Percentiles rank a stretch among this genome's conserved stretches.
Evolutionary conservation across 2,888 invertebrate species (phyloP).

Genomic region (Tanytarsus gracilentus): DNA sequence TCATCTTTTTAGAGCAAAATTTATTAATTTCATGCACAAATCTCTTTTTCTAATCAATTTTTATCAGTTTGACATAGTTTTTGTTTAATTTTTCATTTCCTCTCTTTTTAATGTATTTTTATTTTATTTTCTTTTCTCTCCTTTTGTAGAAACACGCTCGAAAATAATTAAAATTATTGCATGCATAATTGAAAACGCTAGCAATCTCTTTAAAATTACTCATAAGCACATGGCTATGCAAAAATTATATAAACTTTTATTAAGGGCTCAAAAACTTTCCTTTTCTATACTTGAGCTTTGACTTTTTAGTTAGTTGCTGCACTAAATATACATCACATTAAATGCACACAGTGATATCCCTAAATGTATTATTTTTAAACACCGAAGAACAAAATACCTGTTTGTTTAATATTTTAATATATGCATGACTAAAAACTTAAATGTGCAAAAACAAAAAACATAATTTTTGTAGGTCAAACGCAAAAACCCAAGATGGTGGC

Average conservation of each 20-base stretch:
- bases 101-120: neutral
- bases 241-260: neutral
- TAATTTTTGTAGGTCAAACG: constrained; percentile 34
- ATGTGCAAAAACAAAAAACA: neutral
- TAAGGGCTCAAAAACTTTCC: neutral
- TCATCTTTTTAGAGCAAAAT: neutral
- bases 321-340: neutral
- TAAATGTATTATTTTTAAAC: neutral
- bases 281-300: neutral
- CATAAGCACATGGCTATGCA: neutral
- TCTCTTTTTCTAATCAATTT: constrained; percentile 8
- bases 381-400: neutral
- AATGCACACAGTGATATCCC: neutral
- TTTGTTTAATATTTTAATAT: neutral
- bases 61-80: no score
- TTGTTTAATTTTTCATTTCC: neutral
- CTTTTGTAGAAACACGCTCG: no score
- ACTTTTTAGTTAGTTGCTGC: neutral
- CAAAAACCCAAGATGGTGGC: constrained; percentile 49
- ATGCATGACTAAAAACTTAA: neutral
- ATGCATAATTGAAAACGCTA: no score
- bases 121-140: neutral
- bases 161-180: no score
- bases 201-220: no score
- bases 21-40: neutral